Evolutionary conservation across 2,113 vertebrate species (phyloP), one percentile per base, ranked within the genome.

Genomic region (Mastomys coucha): DNA sequence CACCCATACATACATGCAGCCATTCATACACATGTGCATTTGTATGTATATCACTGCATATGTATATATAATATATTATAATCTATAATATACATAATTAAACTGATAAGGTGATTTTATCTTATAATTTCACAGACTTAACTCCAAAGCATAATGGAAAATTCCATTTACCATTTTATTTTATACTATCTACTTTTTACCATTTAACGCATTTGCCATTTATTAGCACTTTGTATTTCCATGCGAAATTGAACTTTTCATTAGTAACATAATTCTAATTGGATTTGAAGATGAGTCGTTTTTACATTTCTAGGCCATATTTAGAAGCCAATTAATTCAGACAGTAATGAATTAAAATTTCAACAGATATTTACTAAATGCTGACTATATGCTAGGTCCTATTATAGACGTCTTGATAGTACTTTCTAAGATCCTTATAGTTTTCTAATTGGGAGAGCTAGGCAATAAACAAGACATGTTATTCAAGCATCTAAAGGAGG

Each of bases 221-320:
- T 96, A 93, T 73, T 56, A 86, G 93, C 2, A 11, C 84, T 78
- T 67, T 72, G 2, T 11, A 63, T 65, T 69, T 69, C 53, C 56
- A 39, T 5, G 56, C 1, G 0, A 96, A 91, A 11, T 75, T 42
- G 51, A 31, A 63, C 33, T 77, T 93, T 70, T 95, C 77, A 91
- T 82, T 87, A 72, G 77, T 89, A 70, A 75, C 22, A 82, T 78
- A 63, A 82, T 84, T 95, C 69, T 93, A 72, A 88, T 39, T 96
- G 16, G 17, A 87, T 89, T 94, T 75, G 45, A 6, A 92, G 88
- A 85, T 75, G 22, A 36, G 2, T 12, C 8, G 12, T 36, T 82
- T 89, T 96, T 95, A 60, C 53, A 67, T 12, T 82, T 53, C 33
- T 53, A 70, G 12, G 19, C 58, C 63, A 7, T 75, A 72, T 63